A percentile compares a stretch with the other conserved stretches of the same genome.
These are phyloP conservation scores for Daubentonia madagascariensis DNA, from an alignment of 2,113 vertebrate genomes.

Conservation along the genomic window DNA sequence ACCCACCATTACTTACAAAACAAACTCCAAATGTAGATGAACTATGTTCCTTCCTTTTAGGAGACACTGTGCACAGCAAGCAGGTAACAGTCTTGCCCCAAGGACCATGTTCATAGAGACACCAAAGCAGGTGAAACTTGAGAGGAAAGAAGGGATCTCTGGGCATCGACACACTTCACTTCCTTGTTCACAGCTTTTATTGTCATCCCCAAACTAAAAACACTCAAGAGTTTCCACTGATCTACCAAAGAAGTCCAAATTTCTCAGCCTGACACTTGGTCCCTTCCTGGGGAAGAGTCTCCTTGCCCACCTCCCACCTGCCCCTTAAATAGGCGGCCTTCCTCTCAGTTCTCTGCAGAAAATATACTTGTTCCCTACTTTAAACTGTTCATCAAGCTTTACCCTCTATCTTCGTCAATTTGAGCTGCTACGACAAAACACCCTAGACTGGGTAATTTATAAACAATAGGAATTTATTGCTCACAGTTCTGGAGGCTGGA, in stretches of 20 bases:
- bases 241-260: background rate
- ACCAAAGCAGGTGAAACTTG: background rate
- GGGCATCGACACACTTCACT: background rate
- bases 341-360: background rate
- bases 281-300: background rate
- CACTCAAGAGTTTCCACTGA: accelerated
- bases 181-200: background rate
- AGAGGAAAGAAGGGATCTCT: background rate
- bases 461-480: background rate
- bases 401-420: background rate
- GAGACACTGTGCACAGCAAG: background rate
- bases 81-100: background rate
- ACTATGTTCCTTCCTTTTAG: background rate
- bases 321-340: too few relatives aligned
- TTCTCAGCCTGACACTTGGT: background rate
- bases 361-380: background rate
- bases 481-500: too few relatives aligned
- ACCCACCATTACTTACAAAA: background rate
- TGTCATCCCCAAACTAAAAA: background rate
- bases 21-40: background rate
- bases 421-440: background rate
- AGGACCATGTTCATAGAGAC: background rate
- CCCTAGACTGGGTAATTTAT: background rate
- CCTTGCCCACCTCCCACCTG: background rate
- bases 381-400: background rate